Evolutionary conservation across 2,797 vertebrate species (phyloP), one percentile per base, ranked within the genome.

Genomic region (Meda fulgida): DNA sequence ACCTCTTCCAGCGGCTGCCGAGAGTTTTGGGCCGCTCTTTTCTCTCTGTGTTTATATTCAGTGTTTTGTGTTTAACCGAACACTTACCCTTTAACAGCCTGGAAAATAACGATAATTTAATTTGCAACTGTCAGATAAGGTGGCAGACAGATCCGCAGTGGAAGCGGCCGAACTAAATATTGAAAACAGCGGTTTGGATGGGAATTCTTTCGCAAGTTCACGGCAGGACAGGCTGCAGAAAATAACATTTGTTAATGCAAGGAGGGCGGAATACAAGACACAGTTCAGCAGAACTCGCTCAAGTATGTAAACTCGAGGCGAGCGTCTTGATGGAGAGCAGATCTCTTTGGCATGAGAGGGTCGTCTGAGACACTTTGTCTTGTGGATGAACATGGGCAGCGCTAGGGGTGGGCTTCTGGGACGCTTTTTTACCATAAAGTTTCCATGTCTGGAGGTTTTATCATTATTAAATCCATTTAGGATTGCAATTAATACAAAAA

Each of bases 111-210:
- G 38, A 51, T 48, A 29, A 84, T 75, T 81, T 78, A 48, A 69
- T 80, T 86, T 79, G 72, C 78, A 31, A 72, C 60, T n/a, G 69
- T 71, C 19, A 58, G 78, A 87, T 89, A 85, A 84, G 71, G 75
- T 79, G 80, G 63, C 82, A 73, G 72, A 43, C 40, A 34, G 81
- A 69, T 31, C 29, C 63, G n/a, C 69, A 10, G 67, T 65, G 38
- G 29, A 72, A 75, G 19, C 63, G 40, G 75, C 63, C 48, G 84
- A 67, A 51, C 76, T 84, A 83, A 87, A 85, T 86, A 86, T 78
- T 46, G 53, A 80, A 75, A 79, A 53, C 75, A 53, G 83, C 55
- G 80, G 79, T 80, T 88, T 83, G 70, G 82, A 83, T 8, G 36
- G 26, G 21, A 31, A 78, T 80, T 86, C 60, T 55, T 85, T 77